These are phyloP conservation scores for Beris chalybata DNA, from an alignment of 2,888 invertebrate genomes.

Conservation along the genomic window DNA sequence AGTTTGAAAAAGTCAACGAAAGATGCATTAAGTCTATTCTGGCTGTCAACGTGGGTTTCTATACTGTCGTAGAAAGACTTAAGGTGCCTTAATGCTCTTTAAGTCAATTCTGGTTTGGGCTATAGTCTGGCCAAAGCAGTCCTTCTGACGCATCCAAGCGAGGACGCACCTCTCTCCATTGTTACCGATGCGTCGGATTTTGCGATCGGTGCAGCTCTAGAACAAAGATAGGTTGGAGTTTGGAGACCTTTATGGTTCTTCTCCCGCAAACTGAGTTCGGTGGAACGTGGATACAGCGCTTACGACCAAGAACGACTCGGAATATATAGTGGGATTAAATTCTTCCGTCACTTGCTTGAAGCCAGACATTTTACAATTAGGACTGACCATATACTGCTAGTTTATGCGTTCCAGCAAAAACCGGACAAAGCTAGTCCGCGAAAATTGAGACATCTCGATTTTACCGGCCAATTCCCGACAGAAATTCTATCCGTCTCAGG, in stretches of 20 bases:
- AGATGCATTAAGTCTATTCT: too few relatives aligned
- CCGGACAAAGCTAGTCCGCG: too few relatives aligned
- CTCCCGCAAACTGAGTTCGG: not conserved
- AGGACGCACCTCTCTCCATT: not conserved
- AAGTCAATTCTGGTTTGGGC: not conserved
- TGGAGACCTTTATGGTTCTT: slow-evolving; percentile 15
- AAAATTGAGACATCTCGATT: too few relatives aligned
- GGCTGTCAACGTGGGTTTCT: too few relatives aligned
- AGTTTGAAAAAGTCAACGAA: too few relatives aligned
- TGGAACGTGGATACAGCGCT: slow-evolving; percentile 3
- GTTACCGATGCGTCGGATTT: slow-evolving; percentile 1
- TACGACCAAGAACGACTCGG: slow-evolving; percentile 2
- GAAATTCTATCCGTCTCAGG: too few relatives aligned
- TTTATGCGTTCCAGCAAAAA: too few relatives aligned
- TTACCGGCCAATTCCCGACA: too few relatives aligned
- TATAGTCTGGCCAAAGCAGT: slow-evolving; percentile 4
- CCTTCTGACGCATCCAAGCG: not conserved
- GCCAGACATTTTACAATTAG: too few relatives aligned
- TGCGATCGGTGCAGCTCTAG: slow-evolving; percentile 1
- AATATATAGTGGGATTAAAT: slow-evolving; percentile 39
- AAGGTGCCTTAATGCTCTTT: too few relatives aligned
- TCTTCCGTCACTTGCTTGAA: not conserved
- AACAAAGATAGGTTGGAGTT: not conserved
- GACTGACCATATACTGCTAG: too few relatives aligned
- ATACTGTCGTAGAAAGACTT: too few relatives aligned